Evolutionary conservation across 1,140 invertebrate species (phyloP), one percentile per base, ranked within the genome.

Genomic region (Ostrea denselamellosa): DNA sequence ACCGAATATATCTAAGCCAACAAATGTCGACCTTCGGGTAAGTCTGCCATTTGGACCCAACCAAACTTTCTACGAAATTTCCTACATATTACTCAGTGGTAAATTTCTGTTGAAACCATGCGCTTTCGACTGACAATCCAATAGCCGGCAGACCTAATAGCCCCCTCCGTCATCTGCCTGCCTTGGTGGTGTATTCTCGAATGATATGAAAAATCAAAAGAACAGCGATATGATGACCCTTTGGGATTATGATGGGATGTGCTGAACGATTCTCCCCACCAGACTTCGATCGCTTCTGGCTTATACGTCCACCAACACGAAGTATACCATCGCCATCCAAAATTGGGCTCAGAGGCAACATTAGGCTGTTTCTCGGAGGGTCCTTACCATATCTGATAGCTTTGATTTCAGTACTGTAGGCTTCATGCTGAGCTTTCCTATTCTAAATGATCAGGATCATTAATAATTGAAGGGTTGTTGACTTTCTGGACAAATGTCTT

Each of bases 41-140:
- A 82, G 22, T 90, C 86, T 8, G 90, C 86, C 91, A 92, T 92
- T 51, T 89, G 86, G n/a, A 87, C 87, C 22, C n/a, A 62, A 28
- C 65, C 62, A 7, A 86, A 3, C 62, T 85, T 87, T 8, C 91
- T 77, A 12, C 88, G 83, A 3, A 88, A 65, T 87, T 65, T 89
- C 8, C 85, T 81, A 62, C 91, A 91, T 12, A 19, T 53, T 0
- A 91, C 89, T 81, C 90, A 91, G 19, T 87, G 85, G 28, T 87
- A 19, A 14, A 91, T 85, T 8, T 88, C 14, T 7, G 81, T 71
- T 17, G 54, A 86, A 17, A 91, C 53, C 14, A 58, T 44, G 2
- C 82, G 19, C 8, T 83, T 90, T 4, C 34, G 52, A 28, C 85
- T 89, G 10, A 90, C 28, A 14, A 90, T 86, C 91, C 89, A 92